Evolutionary conservation across 2,797 vertebrate species (phyloP).

Genomic region (Platalea minor): DNA sequence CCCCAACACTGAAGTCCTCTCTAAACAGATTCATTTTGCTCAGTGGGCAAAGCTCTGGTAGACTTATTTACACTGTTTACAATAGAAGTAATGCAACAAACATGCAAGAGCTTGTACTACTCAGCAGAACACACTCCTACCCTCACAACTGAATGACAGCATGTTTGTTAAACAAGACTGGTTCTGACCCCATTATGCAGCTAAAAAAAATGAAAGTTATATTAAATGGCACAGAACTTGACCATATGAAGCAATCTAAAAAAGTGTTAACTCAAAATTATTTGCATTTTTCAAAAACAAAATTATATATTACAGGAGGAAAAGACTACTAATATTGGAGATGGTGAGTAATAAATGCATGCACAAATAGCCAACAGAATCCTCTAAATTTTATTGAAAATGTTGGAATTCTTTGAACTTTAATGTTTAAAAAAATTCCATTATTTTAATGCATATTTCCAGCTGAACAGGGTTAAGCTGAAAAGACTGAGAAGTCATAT

Average conservation of each 20-base stretch:
- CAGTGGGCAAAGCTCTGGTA: neutral
- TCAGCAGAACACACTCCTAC: neutral
- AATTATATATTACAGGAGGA: neutral
- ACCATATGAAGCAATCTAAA: neutral
- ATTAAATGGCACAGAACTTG: neutral
- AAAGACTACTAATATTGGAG: neutral
- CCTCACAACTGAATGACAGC: neutral
- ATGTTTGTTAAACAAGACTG: neutral
- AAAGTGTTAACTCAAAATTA: neutral
- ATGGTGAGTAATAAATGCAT: neutral
- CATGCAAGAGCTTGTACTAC: neutral
- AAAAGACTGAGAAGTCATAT: neutral
- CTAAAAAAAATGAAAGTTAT: neutral
- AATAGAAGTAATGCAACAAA: neutral
- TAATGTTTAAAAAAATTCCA: accelerated
- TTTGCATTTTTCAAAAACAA: neutral
- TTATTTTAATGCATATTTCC: neutral
- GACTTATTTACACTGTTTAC: neutral
- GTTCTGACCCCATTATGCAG: neutral
- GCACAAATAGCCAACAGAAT: neutral
- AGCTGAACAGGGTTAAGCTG: neutral
- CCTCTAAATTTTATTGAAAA: neutral
- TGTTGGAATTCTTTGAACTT: neutral
- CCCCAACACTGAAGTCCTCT: neutral
- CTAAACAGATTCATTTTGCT: neutral